A percentile compares a stretch with the other conserved stretches of the same genome.
phyloP scores from a whole-genome alignment of 2,888 invertebrate species.

The Palloptera scutellata region DNA sequence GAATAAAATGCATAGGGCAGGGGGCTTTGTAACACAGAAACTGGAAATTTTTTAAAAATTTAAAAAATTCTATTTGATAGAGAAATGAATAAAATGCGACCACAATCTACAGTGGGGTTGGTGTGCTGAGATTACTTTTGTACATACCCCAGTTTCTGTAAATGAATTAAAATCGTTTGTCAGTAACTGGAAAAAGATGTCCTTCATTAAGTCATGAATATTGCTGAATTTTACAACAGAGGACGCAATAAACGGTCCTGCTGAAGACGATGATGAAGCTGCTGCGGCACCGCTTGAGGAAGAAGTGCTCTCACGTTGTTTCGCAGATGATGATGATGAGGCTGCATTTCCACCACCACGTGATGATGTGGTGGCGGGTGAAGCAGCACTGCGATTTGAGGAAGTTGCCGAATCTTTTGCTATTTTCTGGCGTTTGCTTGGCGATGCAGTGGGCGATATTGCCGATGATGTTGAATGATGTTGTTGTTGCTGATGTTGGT shows the following conservation, averaged over 20 bases:
- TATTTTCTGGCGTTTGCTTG: constrained; percentile 57
- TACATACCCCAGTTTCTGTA: constrained; percentile 61
- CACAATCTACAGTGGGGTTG: no score
- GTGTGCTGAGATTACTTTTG: no score
- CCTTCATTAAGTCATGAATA: constrained; percentile 62
- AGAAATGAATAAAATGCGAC: no score
- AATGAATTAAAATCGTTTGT: constrained; percentile 61
- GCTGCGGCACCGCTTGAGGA: constrained; percentile 16
- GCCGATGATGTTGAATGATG: constrained; percentile 42
- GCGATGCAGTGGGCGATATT: constrained; percentile 56
- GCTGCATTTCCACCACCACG: constrained; percentile 19
- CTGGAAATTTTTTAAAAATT: no score
- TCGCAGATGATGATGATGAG: constrained; percentile 18
- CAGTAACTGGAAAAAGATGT: constrained; percentile 60
- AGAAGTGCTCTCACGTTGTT: constrained; percentile 31
- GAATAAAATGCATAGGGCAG: no score
- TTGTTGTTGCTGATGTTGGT: constrained; percentile 43
- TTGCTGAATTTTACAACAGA: constrained; percentile 56
- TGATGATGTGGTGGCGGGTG: constrained; percentile 43
- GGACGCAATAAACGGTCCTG: constrained; percentile 33
- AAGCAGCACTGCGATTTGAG: constrained; percentile 24
- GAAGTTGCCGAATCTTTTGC: constrained; percentile 38
- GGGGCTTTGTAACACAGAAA: no score
- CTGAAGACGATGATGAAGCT: constrained; percentile 14
- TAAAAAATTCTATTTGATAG: no score